These are phyloP conservation scores for Drosophila atripex DNA, from an alignment of 2,888 invertebrate species.

Conservation along the genomic window DNA sequence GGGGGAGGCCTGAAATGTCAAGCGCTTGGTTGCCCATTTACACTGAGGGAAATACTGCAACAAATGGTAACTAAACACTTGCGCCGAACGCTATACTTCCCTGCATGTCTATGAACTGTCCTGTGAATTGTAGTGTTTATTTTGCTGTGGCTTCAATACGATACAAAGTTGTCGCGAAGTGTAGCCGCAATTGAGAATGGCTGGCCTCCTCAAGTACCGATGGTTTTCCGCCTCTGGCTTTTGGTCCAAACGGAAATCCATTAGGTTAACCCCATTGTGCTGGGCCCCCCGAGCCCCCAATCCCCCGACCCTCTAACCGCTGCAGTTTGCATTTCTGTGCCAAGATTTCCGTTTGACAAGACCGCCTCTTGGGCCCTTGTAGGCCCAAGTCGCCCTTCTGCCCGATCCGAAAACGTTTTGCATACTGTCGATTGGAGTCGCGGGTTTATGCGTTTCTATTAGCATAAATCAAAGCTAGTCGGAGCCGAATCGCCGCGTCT, in stretches of 20 bases:
- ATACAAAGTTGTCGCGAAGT: background rate
- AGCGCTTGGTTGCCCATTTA: constrained; percentile 42
- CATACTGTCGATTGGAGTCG: constrained; percentile 48
- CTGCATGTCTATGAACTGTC: no score
- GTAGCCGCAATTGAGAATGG: constrained; percentile 1
- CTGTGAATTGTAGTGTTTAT: background rate
- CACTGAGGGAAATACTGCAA: constrained; percentile 10
- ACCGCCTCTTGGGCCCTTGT: constrained; percentile 3
- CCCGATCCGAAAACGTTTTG: constrained; percentile 67
- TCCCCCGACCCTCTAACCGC: background rate
- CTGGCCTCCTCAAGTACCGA: constrained; percentile 62
- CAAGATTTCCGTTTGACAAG: constrained; percentile 74
- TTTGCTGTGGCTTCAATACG: background rate
- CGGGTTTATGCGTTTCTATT: constrained; percentile 68
- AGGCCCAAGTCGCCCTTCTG: background rate
- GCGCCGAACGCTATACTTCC: no score
- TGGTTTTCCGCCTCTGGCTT: constrained; percentile 65
- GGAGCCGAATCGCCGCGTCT: constrained; percentile 16
- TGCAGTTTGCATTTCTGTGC: constrained; percentile 70
- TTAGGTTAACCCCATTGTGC: constrained; percentile 59
- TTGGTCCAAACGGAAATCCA: constrained; percentile 71
- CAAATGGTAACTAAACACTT: no score
- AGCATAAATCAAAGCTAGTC: constrained; percentile 68
- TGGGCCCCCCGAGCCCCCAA: background rate
- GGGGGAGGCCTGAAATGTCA: constrained; percentile 69